These are phyloP conservation scores for Zeuzera pyrina DNA, from an alignment of 2,888 invertebrate genomes.

Conservation along the genomic window DNA sequence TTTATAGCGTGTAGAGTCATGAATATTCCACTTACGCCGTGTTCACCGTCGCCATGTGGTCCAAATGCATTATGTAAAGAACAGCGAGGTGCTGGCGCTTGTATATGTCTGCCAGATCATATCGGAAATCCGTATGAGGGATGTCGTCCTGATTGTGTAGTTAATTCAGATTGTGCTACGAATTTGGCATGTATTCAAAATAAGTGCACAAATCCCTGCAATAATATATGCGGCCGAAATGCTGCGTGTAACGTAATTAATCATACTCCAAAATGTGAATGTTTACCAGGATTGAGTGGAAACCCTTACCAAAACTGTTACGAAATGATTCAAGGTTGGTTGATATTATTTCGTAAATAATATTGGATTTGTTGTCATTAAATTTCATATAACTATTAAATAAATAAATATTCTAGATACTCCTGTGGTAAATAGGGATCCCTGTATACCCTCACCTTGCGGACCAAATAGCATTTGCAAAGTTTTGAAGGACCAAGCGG, in stretches of 20 bases:
- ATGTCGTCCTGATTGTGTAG: slow-evolving; percentile 82
- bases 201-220: slow-evolving; percentile 84
- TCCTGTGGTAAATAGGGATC: slow-evolving; percentile 53
- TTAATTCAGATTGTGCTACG: slow-evolving; percentile 81
- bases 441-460: slow-evolving; percentile 84
- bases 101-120: slow-evolving; percentile 78
- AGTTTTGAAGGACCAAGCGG: slow-evolving; percentile 78
- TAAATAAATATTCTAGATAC: slow-evolving; percentile 46
- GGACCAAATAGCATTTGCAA: slow-evolving; percentile 84
- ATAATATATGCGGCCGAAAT: slow-evolving; percentile 81
- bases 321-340: slow-evolving; percentile 44
- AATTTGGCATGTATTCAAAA: slow-evolving; percentile 81
- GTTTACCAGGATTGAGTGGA: slow-evolving; percentile 75
- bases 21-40: slow-evolving; percentile 71
- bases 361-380: too few relatives aligned
- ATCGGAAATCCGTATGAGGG: slow-evolving; percentile 85
- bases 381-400: slow-evolving; percentile 2
- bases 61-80: slow-evolving; percentile 81
- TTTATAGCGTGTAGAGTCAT: slow-evolving; percentile 70
- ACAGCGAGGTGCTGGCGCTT: slow-evolving; percentile 77
- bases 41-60: slow-evolving; percentile 81
- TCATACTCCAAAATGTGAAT: slow-evolving; percentile 80
- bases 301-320: slow-evolving; percentile 74
- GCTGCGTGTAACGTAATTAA: slow-evolving; percentile 81
- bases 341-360: too few relatives aligned